Conservation (phyloP, 2,113 vertebrate genomes). For the Danionella cerebrum region DNA sequence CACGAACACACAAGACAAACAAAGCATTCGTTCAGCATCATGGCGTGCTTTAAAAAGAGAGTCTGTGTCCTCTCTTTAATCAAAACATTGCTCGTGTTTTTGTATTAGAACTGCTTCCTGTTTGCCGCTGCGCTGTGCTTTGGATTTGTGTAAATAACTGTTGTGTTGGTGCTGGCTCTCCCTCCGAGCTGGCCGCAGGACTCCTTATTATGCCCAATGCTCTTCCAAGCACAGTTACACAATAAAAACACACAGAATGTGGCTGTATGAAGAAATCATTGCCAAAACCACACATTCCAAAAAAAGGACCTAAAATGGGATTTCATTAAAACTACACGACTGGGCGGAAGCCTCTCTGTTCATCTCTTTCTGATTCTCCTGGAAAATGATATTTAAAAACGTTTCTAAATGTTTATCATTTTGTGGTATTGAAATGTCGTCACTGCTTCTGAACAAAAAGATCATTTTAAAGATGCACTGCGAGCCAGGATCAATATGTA, state of each 20-base stretch:
- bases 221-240: conserved; percentile 5
- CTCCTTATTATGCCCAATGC: conserved; percentile 9
- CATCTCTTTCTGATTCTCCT: too few species aligned
- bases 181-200: background rate
- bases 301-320: too few species aligned
- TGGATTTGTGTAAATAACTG: background rate
- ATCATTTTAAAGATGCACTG: too few species aligned
- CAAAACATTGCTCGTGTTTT: conserved; percentile 3
- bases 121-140: background rate
- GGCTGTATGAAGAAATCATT: conserved; percentile 4
- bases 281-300: too few species aligned
- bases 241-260: conserved; percentile 10
- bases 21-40: background rate
- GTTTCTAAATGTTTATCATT: too few species aligned
- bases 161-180: background rate
- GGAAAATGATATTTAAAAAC: too few species aligned
- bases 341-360: too few species aligned
- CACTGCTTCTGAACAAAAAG: too few species aligned
- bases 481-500: too few species aligned
- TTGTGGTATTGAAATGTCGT: too few species aligned
- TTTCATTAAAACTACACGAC: too few species aligned
- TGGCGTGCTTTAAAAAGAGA: background rate
- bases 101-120: background rate
- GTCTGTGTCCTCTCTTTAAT: background rate
- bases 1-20: background rate